These are phyloP conservation scores for Pelodytes ibericus DNA, from an alignment of 2,797 vertebrate species.

Conservation along the genomic window DNA sequence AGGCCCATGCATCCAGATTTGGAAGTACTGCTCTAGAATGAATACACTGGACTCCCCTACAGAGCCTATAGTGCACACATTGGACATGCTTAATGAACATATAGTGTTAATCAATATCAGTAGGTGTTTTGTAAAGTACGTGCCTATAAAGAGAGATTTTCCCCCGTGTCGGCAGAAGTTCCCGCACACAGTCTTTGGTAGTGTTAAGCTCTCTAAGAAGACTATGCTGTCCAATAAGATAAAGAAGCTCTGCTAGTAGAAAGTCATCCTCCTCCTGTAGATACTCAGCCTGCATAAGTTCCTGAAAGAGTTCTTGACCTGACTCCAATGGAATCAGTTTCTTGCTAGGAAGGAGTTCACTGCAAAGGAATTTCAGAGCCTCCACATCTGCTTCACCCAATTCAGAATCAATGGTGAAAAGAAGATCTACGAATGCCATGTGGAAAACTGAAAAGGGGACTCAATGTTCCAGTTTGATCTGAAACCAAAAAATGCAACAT, in stretches of 20 bases:
- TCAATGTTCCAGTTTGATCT: constrained; percentile 4
- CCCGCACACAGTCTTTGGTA: constrained; percentile 60
- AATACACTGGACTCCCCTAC: no score
- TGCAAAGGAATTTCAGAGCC: constrained; percentile 73
- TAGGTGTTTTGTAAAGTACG: constrained; percentile 14
- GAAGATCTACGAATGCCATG: constrained; percentile 52
- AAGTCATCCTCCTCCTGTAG: constrained; percentile 62
- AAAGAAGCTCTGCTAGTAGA: constrained; percentile 70
- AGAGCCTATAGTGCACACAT: no score
- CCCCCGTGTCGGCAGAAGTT: constrained; percentile 38
- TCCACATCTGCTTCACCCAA: constrained; percentile 64
- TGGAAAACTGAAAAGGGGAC: neutral
- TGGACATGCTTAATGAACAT: neutral
- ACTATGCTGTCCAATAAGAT: constrained; percentile 55
- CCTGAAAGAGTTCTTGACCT: constrained; percentile 65
- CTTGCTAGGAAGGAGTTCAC: constrained; percentile 57
- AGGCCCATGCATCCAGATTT: no score
- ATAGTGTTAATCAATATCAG: neutral
- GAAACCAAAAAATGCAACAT: neutral
- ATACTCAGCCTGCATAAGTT: constrained; percentile 56
- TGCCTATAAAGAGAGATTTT: constrained; percentile 70
- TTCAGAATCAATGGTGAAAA: constrained; percentile 60
- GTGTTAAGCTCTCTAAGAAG: constrained; percentile 63
- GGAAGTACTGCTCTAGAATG: no score
- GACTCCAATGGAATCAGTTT: constrained; percentile 59